A percentile compares a stretch with the other conserved stretches of the same genome.
These are phyloP conservation scores for Elephantulus edwardii DNA, from an alignment of 2,113 vertebrate species.

Conservation along the genomic window DNA sequence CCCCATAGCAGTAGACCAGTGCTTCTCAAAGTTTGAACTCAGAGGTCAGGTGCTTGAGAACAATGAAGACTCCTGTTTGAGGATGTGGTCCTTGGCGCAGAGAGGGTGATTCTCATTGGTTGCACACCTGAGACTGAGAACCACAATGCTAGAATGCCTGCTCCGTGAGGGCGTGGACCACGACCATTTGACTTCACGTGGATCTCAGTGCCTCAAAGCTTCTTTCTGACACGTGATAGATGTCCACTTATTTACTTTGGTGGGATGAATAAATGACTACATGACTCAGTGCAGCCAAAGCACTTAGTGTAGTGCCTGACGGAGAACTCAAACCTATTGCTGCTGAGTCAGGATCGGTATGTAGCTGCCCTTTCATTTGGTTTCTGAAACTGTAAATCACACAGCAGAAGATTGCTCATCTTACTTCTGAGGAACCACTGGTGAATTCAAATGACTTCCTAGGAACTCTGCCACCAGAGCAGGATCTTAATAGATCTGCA, in stretches of 20 bases:
- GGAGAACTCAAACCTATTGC: neutral
- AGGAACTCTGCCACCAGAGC: no score
- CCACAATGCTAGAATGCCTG: rapidly evolving
- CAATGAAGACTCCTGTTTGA: neutral
- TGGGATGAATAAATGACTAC: neutral
- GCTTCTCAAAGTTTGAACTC: neutral
- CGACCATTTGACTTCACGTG: neutral
- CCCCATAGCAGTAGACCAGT: neutral
- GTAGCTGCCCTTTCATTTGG: no score
- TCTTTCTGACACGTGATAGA: neutral
- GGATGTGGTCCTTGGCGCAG: neutral
- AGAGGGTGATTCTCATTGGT: neutral
- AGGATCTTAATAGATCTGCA: no score
- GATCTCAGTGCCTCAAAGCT: neutral
- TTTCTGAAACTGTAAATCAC: no score
- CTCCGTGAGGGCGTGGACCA: no score
- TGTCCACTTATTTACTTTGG: neutral
- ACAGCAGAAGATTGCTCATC: no score
- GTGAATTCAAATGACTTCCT: no score
- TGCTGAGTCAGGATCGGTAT: no score
- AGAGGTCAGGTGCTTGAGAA: neutral
- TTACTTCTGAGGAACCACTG: no score
- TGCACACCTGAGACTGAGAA: neutral
- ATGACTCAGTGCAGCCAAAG: neutral
- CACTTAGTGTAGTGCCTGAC: neutral